A percentile compares a stretch with the other conserved stretches of the same genome.
Conservation (phyloP, 2,797 vertebrate species). For the Ciconia nigra region DNA sequence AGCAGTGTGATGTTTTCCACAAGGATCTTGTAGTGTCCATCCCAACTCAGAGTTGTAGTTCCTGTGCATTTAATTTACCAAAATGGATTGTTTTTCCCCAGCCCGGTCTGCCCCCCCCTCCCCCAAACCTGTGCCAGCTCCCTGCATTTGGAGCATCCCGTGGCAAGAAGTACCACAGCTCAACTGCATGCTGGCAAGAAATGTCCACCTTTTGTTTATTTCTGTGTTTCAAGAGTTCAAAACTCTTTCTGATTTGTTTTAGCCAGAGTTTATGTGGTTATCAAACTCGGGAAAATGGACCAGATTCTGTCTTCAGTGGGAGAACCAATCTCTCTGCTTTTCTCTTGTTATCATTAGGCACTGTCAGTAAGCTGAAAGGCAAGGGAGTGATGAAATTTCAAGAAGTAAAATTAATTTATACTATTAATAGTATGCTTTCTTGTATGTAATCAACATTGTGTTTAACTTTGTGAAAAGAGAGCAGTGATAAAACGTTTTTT, state of each 20-base stretch:
- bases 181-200: background rate
- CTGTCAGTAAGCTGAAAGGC: background rate
- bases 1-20: background rate
- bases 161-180: background rate
- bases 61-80: background rate
- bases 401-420: background rate
- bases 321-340: background rate
- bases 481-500: background rate
- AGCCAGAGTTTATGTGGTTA: background rate
- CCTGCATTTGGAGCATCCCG: background rate
- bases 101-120: rapidly evolving
- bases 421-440: background rate
- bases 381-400: background rate
- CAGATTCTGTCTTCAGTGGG: background rate
- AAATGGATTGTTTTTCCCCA: background rate
- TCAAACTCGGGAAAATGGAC: background rate
- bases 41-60: background rate
- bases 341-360: background rate
- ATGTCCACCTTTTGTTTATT: background rate
- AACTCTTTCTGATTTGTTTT: background rate
- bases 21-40: background rate
- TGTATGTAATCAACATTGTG: background rate
- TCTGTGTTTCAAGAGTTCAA: background rate
- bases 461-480: background rate
- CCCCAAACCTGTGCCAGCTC: background rate